Evolutionary conservation across 2,888 invertebrate species (phyloP).

Genomic region (Perithous albicinctus): DNA sequence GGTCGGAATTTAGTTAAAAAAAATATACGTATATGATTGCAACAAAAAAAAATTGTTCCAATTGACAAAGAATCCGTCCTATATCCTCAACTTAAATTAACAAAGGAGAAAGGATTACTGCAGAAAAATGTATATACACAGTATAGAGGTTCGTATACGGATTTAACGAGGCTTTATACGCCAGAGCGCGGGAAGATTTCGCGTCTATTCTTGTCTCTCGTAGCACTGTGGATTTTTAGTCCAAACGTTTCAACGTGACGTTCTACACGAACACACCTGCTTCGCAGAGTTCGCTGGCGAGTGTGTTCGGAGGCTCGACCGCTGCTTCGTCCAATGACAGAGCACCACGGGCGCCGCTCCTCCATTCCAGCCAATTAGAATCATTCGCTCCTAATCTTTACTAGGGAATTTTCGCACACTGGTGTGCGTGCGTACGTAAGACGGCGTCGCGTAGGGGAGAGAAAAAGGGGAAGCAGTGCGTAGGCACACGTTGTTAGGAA

Average conservation of each 20-base stretch:
- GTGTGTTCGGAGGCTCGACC: slow-evolving; percentile 77
- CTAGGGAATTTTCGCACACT: slow-evolving; percentile 48
- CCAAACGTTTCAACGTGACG: not conserved
- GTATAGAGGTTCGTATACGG: not conserved
- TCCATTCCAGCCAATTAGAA: slow-evolving; percentile 70
- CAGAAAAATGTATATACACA: not conserved
- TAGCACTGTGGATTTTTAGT: slow-evolving; percentile 43
- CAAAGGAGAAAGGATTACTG: no score
- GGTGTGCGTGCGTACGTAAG: slow-evolving; percentile 43
- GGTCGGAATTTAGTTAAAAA: no score
- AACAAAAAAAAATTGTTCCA: no score
- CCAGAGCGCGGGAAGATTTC: slow-evolving; percentile 39
- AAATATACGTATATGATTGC: no score
- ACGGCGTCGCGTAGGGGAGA: not conserved
- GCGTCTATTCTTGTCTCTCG: slow-evolving; percentile 58
- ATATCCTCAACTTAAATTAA: no score
- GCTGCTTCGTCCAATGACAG: slow-evolving; percentile 72
- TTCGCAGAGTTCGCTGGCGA: not conserved
- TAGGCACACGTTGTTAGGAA: not conserved
- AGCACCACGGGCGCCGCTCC: slow-evolving; percentile 74
- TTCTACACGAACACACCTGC: slow-evolving; percentile 27
- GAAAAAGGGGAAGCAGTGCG: slow-evolving; percentile 9
- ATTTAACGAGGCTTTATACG: slow-evolving; percentile 19
- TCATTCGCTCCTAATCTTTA: not conserved
- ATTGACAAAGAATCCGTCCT: no score